Conservation (phyloP, 2,797 vertebrate genomes). For the Malurus splendens region DNA sequence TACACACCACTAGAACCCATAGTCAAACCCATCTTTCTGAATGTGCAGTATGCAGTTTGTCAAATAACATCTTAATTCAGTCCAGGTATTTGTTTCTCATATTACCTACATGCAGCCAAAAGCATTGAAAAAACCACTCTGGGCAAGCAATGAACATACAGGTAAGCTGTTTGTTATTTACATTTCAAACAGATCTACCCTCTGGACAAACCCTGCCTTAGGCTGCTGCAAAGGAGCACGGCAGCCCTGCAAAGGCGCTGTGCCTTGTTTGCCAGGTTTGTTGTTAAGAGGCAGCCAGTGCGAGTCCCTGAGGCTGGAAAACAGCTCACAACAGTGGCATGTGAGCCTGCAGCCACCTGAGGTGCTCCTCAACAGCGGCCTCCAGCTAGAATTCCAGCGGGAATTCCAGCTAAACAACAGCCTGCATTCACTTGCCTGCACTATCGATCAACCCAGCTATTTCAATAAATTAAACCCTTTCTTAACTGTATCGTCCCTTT, state of each 20-base stretch:
- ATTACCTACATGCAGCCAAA: not conserved
- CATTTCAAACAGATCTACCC: not conserved
- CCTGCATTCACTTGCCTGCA: not conserved
- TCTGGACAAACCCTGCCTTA: not conserved
- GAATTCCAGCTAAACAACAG: not conserved
- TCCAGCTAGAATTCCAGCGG: not conserved
- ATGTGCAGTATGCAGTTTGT: accelerated
- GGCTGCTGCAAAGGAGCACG: not conserved
- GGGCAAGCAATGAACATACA: not conserved
- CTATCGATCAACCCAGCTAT: slow-evolving; percentile 19
- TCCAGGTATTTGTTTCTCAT: not conserved
- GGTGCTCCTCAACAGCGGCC: not conserved
- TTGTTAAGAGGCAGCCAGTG: not conserved
- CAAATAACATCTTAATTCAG: not conserved
- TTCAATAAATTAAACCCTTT: slow-evolving; percentile 45
- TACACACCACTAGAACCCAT: accelerated
- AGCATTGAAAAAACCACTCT: not conserved
- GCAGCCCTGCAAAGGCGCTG: not conserved
- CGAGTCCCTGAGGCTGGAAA: not conserved
- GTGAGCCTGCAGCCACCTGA: not conserved
- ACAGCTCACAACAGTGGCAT: not conserved
- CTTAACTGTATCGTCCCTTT: slow-evolving; percentile 33
- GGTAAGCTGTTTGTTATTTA: not conserved
- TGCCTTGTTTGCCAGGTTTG: not conserved
- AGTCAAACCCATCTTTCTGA: not conserved